These are phyloP conservation scores for Scaptomyza polygonia DNA, from an alignment of 2,888 invertebrate species.

Conservation along the genomic window DNA sequence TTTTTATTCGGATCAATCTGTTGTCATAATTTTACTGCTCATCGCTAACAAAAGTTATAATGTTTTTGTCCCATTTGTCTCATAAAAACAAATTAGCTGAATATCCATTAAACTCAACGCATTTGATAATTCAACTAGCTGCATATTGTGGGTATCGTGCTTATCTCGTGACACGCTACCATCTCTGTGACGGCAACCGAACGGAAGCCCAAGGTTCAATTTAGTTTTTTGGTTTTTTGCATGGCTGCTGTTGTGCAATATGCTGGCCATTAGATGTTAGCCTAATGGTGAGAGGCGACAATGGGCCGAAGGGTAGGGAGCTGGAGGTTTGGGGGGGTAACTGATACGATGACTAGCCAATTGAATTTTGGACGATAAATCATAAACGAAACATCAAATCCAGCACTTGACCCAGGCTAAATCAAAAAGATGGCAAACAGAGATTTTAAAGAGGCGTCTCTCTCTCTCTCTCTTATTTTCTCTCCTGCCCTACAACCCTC, in stretches of 20 bases:
- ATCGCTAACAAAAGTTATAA: no score
- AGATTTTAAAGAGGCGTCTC: slow-evolving; percentile 30
- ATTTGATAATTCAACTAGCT: not conserved
- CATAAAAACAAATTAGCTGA: no score
- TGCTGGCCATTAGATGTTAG: slow-evolving; percentile 69
- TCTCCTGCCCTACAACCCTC: not conserved
- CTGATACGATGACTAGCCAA: slow-evolving; percentile 66
- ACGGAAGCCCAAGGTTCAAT: slow-evolving; percentile 46
- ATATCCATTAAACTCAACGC: not conserved
- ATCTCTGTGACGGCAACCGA: slow-evolving; percentile 40
- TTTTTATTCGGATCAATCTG: no score
- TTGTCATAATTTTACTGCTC: not conserved
- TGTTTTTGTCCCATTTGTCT: no score
- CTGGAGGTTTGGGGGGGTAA: slow-evolving; percentile 29
- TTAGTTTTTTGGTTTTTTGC: slow-evolving; percentile 77
- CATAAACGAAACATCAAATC: slow-evolving; percentile 84
- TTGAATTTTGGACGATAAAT: slow-evolving; percentile 80
- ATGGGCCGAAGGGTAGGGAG: no score
- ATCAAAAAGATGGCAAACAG: slow-evolving; percentile 13
- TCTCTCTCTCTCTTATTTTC: not conserved
- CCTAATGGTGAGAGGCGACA: not conserved
- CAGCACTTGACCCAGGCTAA: slow-evolving; percentile 83
- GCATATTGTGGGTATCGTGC: not conserved
- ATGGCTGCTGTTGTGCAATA: slow-evolving; percentile 73
- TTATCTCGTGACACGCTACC: slow-evolving; percentile 14